Evolutionary conservation across 2,797 vertebrate species (phyloP), one percentile per base, ranked within the genome.

Genomic region (Acanthurus leucopareius): DNA sequence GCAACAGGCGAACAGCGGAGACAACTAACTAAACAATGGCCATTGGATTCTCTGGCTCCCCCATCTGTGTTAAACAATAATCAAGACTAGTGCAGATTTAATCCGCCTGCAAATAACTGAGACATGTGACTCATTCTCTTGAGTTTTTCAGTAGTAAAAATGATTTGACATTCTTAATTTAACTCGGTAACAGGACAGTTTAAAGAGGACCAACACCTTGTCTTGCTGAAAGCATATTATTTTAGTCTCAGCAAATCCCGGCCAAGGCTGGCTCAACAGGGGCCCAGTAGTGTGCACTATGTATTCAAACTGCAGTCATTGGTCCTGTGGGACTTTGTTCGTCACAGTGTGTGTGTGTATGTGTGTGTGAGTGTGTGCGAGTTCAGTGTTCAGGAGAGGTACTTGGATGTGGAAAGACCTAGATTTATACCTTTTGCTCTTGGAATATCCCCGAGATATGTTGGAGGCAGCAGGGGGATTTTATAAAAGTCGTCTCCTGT

Each of bases 381-480:
- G 85, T 88, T 81, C 74, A 78, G 81, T 76, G 76, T 85, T 89
- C 79, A 80, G 47, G 79, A 80, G 84, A 80, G 82, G 84, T 88
- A 91, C 90, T 92, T 91, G 89, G 91, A 93, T 86, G 92, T 79
- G 89, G 94, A 93, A 92, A 91, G 80, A 87, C 70, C 76, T 81
- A 94, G 94, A 95, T 96, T 96, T 96, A 94, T 94, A 92, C 62
- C 79, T 94, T 91, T 91, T 95, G 91, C 91, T 78, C 87, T 91
- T 91, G 90, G 92, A 95, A 93, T 93, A 93, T 93, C 87, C 89
- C 79, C 40, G 88, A 91, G 93, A 92, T 91, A 91, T 91, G 85
- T 91, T 90, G 86, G 89, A 91, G 76, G 87, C 82, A 80, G 84
- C 70, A 71, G 77, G 89, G 90, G 90, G 91, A 86, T 92, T 93